Evolutionary conservation across 2,113 vertebrate species (phyloP).

Genomic region (Leptosomus discolor): DNA sequence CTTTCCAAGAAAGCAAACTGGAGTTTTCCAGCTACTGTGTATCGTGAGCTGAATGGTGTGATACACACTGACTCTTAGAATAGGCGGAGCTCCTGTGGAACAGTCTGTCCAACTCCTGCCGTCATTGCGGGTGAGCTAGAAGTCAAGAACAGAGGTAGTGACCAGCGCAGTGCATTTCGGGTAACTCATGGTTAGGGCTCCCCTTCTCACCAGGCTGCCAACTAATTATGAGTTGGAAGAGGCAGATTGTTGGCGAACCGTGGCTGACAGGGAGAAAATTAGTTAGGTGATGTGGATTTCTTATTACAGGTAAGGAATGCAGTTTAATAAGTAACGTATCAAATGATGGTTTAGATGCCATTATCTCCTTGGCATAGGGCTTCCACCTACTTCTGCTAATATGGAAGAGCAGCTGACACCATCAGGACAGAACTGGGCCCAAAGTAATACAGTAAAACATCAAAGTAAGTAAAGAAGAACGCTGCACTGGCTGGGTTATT

Average conservation of each 20-base stretch:
- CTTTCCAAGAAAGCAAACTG: not conserved
- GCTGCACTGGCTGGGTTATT: not conserved
- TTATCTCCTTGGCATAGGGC: not conserved
- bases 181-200: not conserved
- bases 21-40: too few relatives aligned
- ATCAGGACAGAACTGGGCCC: not conserved
- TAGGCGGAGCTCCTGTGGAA: not conserved
- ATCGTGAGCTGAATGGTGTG: not conserved
- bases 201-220: not conserved
- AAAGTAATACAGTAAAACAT: not conserved
- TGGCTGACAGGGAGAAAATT: not conserved
- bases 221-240: not conserved
- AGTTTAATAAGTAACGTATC: not conserved
- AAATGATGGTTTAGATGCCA: not conserved
- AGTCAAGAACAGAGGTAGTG: rapidly evolving
- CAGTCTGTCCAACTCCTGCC: not conserved
- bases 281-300: not conserved
- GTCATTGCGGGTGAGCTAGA: not conserved
- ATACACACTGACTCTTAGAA: not conserved
- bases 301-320: not conserved
- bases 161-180: not conserved
- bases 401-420: not conserved
- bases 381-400: not conserved
- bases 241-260: rapidly evolving
- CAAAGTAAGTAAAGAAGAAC: not conserved